These are phyloP conservation scores for Crotalus tigris DNA, from an alignment of 2,113 vertebrate genomes.

Conservation along the genomic window DNA sequence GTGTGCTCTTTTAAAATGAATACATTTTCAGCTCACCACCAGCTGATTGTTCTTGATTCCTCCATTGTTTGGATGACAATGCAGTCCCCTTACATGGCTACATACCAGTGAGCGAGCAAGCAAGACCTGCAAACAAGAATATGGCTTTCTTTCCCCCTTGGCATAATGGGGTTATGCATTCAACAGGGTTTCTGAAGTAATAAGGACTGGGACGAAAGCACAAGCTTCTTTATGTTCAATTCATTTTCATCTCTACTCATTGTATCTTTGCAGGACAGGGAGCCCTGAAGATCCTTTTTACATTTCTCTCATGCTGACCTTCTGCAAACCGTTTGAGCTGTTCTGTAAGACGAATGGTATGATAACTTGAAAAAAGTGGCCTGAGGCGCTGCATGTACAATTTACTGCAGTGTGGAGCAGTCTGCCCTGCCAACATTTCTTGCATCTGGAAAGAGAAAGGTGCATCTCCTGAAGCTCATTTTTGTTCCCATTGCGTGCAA, in stretches of 20 bases:
- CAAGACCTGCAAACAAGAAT: neutral
- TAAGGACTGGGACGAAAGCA: neutral
- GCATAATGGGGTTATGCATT: constrained; percentile 25
- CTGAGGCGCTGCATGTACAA: neutral
- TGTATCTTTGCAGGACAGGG: neutral
- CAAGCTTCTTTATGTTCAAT: neutral
- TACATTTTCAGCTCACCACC: neutral
- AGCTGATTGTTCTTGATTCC: neutral
- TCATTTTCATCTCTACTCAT: constrained; percentile 11
- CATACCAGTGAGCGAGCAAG: neutral
- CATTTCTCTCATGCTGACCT: neutral
- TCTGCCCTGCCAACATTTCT: constrained; percentile 1
- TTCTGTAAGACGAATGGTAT: constrained; percentile 3
- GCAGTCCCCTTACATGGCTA: neutral
- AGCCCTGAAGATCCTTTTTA: constrained; percentile 10
- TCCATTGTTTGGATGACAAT: neutral
- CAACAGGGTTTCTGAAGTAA: constrained; percentile 5
- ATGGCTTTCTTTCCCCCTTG: constrained; percentile 15
- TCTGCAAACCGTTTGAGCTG: neutral
- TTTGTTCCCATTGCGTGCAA: neutral
- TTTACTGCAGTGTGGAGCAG: neutral
- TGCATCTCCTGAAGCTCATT: neutral
- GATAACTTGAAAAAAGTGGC: neutral
- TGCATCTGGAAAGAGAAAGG: neutral
- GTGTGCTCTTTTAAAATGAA: neutral